A percentile compares a stretch with the other conserved stretches of the same genome.
Conservation (phyloP, 2,888 invertebrate species). For the Sarcophaga subvicina region DNA sequence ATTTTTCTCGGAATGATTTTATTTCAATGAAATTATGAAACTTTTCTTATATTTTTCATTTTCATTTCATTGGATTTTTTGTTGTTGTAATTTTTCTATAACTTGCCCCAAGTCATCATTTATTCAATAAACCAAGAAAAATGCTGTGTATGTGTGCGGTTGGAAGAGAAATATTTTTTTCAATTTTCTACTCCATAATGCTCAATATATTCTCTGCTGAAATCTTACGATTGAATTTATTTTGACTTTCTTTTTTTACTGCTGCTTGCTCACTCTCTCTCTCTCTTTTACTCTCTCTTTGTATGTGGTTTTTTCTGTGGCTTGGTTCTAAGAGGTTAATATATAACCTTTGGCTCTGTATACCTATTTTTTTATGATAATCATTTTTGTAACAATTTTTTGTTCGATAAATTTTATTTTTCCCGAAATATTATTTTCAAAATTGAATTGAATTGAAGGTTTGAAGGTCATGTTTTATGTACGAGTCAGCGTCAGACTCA, state of each 20-base stretch:
- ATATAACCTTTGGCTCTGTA: conserved; percentile 61
- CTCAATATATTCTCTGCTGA: conserved; percentile 1
- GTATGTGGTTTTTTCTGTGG: background rate
- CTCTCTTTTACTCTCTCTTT: background rate
- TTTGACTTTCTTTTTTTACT: conserved; percentile 22
- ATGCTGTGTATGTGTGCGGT: background rate
- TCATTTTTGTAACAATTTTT: conserved; percentile 21
- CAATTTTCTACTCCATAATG: background rate
- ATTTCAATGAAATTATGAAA: conserved; percentile 44
- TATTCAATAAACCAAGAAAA: conserved; percentile 1
- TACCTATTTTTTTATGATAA: conserved; percentile 34
- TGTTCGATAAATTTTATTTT: background rate
- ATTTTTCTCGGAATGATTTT: conserved; percentile 14
- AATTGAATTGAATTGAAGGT: conserved; percentile 3
- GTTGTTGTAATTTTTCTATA: background rate
- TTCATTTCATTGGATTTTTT: background rate
- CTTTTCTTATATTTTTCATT: background rate
- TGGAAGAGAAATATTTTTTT: background rate
- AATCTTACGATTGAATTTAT: conserved; percentile 15
- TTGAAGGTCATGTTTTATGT: conserved; percentile 45
- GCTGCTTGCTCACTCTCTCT: background rate
- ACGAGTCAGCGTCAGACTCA: background rate
- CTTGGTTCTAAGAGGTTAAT: conserved; percentile 30
- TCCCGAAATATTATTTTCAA: background rate
- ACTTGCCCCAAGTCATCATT: conserved; percentile 25